Conservation (phyloP, 2,797 vertebrate species). For the Caiman crocodilus region DNA sequence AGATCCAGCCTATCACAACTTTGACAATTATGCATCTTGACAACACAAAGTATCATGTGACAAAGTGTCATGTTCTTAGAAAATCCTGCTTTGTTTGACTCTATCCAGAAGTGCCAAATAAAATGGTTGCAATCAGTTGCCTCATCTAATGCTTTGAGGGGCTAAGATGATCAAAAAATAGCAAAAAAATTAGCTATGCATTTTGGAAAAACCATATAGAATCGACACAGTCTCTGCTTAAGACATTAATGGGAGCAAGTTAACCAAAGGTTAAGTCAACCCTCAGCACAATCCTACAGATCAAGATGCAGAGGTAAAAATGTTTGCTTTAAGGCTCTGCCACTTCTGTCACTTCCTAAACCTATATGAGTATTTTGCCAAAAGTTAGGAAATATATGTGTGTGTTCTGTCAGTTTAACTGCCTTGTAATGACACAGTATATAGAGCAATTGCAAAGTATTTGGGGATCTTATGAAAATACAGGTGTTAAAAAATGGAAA, state of each 20-base stretch:
- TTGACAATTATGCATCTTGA: not conserved
- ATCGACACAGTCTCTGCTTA: not conserved
- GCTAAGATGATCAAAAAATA: not conserved
- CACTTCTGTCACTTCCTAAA: not conserved
- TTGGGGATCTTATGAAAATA: not conserved
- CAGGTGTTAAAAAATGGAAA: slow-evolving; percentile 2
- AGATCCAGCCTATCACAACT: not conserved
- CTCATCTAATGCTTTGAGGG: fast-evolving
- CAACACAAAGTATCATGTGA: fast-evolving
- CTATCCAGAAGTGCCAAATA: not conserved
- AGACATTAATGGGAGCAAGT: slow-evolving; percentile 1
- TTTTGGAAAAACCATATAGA: not conserved
- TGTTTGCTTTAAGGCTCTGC: not conserved
- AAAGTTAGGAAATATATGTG: not conserved
- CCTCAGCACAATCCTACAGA: not conserved
- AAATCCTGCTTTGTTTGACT: not conserved
- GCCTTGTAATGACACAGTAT: not conserved
- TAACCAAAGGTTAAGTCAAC: not conserved
- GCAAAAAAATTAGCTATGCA: not conserved
- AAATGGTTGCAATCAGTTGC: not conserved
- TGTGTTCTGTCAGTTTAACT: not conserved
- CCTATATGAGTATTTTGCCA: not conserved
- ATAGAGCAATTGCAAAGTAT: not conserved
- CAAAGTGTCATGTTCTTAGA: fast-evolving
- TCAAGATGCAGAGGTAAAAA: not conserved